A percentile compares a stretch with the other conserved stretches of the same genome.
phyloP scores from a whole-genome alignment of 2,113 vertebrate species.

The Sceloporus tristichus region DNA sequence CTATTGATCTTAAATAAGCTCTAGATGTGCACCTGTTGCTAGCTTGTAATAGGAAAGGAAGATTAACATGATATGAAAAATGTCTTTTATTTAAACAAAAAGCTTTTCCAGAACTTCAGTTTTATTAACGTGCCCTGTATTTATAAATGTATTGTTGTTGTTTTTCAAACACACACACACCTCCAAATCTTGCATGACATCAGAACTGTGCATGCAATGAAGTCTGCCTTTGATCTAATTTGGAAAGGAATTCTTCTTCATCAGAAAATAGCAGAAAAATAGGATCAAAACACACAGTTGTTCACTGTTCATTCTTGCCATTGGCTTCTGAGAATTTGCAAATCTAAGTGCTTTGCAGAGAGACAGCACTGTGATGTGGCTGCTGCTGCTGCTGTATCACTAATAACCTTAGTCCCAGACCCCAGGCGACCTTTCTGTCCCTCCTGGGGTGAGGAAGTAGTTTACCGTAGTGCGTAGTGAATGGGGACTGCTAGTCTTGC shows the following conservation, averaged over 20 bases:
- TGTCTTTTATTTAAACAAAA: constrained; percentile 70
- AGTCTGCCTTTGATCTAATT: constrained; percentile 48
- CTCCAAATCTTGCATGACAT: constrained; percentile 33
- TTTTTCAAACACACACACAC: constrained; percentile 13
- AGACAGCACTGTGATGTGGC: not conserved
- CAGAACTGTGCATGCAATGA: constrained; percentile 44
- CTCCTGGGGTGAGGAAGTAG: not conserved
- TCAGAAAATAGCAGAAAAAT: constrained; percentile 18
- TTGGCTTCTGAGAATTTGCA: constrained; percentile 7
- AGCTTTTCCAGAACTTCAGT: constrained; percentile 59
- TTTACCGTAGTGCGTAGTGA: constrained; percentile 28
- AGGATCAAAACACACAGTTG: not conserved
- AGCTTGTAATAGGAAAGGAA: constrained; percentile 59
- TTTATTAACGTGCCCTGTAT: constrained; percentile 64
- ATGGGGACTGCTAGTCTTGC: constrained; percentile 7
- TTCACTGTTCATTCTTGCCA: constrained; percentile 27
- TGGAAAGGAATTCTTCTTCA: constrained; percentile 30
- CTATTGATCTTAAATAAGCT: constrained; percentile 69
- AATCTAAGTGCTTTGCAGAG: constrained; percentile 20
- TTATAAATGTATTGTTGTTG: constrained; percentile 59
- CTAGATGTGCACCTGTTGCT: constrained; percentile 53
- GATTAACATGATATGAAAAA: constrained; percentile 72
- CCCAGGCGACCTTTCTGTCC: constrained; percentile 18
- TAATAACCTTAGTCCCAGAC: constrained; percentile 21
- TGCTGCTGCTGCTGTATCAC: not conserved